A percentile compares a stretch with the other conserved stretches of the same genome.
These are phyloP conservation scores for Orchestes rusci DNA, from an alignment of 2,888 invertebrate species.

Conservation along the genomic window DNA sequence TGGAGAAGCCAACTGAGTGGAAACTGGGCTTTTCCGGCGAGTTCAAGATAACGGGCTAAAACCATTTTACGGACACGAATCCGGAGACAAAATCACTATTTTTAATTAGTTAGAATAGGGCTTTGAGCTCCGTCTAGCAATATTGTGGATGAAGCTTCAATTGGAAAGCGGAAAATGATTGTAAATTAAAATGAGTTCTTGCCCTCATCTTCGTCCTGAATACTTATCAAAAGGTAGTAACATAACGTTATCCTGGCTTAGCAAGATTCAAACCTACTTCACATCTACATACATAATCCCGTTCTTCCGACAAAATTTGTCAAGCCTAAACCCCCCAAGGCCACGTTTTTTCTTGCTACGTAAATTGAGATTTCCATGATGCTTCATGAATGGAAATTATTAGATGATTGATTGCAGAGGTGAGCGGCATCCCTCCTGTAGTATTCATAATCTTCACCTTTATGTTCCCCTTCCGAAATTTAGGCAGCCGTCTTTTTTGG, in stretches of 20 bases:
- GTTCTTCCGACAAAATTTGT: too few species aligned
- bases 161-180: neutral
- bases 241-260: too few species aligned
- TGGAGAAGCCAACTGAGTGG: slow-evolving; percentile 21
- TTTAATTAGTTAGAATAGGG: slow-evolving; percentile 22
- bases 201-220: too few species aligned
- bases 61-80: slow-evolving; percentile 19
- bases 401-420: slow-evolving; percentile 26
- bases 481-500: slow-evolving; percentile 28
- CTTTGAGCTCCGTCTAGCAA: slow-evolving; percentile 10
- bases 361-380: slow-evolving; percentile 22
- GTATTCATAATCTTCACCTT: slow-evolving; percentile 36
- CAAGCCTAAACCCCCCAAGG: too few species aligned
- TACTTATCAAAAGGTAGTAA: too few species aligned
- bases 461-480: slow-evolving; percentile 28
- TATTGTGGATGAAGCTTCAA: neutral
- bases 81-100: slow-evolving; percentile 16
- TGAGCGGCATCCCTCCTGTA: slow-evolving; percentile 28
- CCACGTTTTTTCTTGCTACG: too few species aligned
- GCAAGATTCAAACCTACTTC: too few species aligned
- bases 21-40: slow-evolving; percentile 21
- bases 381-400: slow-evolving; percentile 25
- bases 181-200: too few species aligned
- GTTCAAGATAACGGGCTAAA: slow-evolving; percentile 22
- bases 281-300: too few species aligned